Evolutionary conservation across 2,888 invertebrate genomes (phyloP).

Genomic region (Nymphalis c-album): DNA sequence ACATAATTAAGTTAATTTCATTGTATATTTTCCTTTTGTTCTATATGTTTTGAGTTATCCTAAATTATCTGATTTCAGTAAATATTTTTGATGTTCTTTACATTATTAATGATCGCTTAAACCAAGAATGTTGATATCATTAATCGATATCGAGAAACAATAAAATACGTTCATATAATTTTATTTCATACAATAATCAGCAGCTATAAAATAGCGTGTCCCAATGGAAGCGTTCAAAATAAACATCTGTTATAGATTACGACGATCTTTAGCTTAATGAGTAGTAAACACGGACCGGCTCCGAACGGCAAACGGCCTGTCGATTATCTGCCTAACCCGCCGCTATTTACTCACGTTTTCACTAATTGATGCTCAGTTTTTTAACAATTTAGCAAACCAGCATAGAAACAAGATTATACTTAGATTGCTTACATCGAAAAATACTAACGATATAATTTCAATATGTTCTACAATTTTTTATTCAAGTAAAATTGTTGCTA

Average conservation of each 20-base stretch:
- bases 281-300: constrained; percentile 64
- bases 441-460: neutral
- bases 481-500: no score
- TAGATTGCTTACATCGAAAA: neutral
- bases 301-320: constrained; percentile 62
- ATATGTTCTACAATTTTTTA: neutral
- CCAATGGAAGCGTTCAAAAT: constrained; percentile 23
- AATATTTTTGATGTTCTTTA: no score
- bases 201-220: neutral
- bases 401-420: neutral
- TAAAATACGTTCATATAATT: neutral
- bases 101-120: no score
- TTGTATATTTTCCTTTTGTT: no score
- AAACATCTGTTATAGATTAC: constrained; percentile 35
- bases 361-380: constrained; percentile 73
- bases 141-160: neutral
- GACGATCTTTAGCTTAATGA: constrained; percentile 67
- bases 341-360: constrained; percentile 61
- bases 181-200: neutral
- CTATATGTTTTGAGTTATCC: no score
- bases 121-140: no score
- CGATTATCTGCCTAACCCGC: constrained; percentile 68
- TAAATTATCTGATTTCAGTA: no score
- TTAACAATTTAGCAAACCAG: constrained; percentile 15
- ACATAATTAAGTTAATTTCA: no score